Evolutionary conservation across 2,797 vertebrate genomes (phyloP).

Genomic region (Acrossocheilus fasciatus): DNA sequence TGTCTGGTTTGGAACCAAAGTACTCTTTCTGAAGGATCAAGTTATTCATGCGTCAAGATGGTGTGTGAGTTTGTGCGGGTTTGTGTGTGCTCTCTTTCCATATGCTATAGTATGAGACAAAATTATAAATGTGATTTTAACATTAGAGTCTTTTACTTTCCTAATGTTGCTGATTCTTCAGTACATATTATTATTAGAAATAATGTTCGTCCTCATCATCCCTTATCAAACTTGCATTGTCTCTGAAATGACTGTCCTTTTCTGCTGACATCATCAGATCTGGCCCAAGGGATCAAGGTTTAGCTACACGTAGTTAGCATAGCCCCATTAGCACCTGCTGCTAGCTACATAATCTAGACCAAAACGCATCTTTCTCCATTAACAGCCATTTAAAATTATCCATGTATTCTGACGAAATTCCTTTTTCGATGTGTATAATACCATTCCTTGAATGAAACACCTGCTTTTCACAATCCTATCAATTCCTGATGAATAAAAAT

Average conservation of each 20-base stretch:
- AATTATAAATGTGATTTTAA: constrained; percentile 13
- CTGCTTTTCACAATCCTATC: background rate
- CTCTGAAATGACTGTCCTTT: background rate
- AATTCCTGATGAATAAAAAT: background rate
- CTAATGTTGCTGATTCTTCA: background rate
- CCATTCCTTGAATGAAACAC: background rate
- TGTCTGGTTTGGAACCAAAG: constrained; percentile 13
- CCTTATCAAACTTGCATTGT: background rate
- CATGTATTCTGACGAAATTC: background rate
- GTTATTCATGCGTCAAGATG: constrained; percentile 22
- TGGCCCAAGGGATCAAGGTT: background rate
- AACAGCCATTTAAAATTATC: background rate
- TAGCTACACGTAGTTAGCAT: background rate
- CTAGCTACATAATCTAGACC: background rate
- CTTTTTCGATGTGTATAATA: background rate
- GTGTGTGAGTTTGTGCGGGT: constrained; percentile 63
- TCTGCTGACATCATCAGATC: background rate
- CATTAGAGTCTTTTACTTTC: background rate
- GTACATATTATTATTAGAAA: background rate
- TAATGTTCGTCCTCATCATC: background rate
- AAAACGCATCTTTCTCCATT: background rate
- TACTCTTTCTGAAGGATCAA: constrained; percentile 42
- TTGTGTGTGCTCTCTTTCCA: constrained; percentile 64
- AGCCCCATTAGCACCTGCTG: background rate
- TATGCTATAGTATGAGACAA: background rate